Evolutionary conservation across 2,888 invertebrate genomes (phyloP).

Genomic region (Polietes domitor): DNA sequence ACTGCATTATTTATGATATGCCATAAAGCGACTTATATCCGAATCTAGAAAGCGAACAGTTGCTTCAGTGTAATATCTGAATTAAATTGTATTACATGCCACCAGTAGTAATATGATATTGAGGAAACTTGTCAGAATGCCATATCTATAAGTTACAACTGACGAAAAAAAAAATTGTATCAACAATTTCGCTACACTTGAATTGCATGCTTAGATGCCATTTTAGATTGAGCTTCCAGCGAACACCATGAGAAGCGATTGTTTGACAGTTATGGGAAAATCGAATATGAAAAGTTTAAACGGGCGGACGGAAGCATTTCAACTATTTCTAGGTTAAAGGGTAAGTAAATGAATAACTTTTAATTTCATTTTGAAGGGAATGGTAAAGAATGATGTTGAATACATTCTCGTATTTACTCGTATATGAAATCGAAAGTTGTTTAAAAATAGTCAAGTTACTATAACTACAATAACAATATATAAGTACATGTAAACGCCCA

Average conservation of each 20-base stretch:
- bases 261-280: conserved; percentile 53
- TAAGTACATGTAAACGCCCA: no score
- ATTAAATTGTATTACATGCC: neutral
- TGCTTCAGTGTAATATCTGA: neutral
- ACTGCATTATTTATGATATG: conserved; percentile 67
- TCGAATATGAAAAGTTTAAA: conserved; percentile 33
- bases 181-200: conserved; percentile 25
- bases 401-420: no score
- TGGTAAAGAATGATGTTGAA: neutral
- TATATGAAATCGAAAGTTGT: conserved; percentile 6
- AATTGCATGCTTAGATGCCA: conserved; percentile 76
- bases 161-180: conserved; percentile 34
- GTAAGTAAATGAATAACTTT: conserved; percentile 31
- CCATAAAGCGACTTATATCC: conserved; percentile 55
- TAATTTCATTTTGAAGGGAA: conserved; percentile 16
- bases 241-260: conserved; percentile 32
- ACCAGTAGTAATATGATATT: neutral
- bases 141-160: conserved; percentile 58
- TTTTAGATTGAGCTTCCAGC: conserved; percentile 67
- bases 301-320: conserved; percentile 44
- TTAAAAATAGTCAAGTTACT: neutral
- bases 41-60: no score
- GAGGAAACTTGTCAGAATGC: conserved; percentile 42
- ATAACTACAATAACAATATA: no score
- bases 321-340: conserved; percentile 52